These are phyloP conservation scores for Guaruba guarouba DNA, from an alignment of 2,113 vertebrate genomes.

Conservation along the genomic window DNA sequence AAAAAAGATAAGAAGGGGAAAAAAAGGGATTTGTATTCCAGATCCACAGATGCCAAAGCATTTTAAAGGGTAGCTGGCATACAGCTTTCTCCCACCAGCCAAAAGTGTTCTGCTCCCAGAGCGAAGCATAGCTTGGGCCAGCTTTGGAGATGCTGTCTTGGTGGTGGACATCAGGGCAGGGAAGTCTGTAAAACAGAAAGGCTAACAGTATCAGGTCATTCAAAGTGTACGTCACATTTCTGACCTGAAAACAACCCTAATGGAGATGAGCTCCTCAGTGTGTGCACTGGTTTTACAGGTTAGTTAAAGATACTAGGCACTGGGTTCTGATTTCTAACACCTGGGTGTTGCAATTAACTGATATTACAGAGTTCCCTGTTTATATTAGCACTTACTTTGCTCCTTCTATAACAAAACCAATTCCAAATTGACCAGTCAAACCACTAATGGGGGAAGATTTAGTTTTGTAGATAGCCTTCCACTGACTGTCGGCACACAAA, in stretches of 20 bases:
- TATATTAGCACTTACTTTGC: not conserved
- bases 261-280: not conserved
- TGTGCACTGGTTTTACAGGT: not conserved
- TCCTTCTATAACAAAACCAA: not conserved
- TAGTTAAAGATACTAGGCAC: not conserved
- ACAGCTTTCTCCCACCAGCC: not conserved
- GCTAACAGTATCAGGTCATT: not conserved
- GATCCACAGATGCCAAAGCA: not conserved
- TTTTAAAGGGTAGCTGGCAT: not conserved
- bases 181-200: not conserved
- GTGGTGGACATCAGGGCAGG: not conserved
- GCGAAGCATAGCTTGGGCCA: not conserved
- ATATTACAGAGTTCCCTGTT: not conserved
- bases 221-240: not conserved
- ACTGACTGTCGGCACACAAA: conserved; percentile 40
- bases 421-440: not conserved
- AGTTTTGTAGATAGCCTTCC: conserved; percentile 17
- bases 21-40: not conserved
- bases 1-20: not conserved
- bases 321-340: not conserved
- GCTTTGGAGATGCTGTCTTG: not conserved
- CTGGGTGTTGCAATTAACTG: conserved; percentile 18
- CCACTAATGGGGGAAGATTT: conserved; percentile 28
- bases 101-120: accelerated
- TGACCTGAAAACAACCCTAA: not conserved